Percentiles rank a stretch among this genome's conserved stretches.
These are phyloP conservation scores for Macrobrachium rosenbergii DNA, from an alignment of 1,140 invertebrate species.

Conservation along the genomic window DNA sequence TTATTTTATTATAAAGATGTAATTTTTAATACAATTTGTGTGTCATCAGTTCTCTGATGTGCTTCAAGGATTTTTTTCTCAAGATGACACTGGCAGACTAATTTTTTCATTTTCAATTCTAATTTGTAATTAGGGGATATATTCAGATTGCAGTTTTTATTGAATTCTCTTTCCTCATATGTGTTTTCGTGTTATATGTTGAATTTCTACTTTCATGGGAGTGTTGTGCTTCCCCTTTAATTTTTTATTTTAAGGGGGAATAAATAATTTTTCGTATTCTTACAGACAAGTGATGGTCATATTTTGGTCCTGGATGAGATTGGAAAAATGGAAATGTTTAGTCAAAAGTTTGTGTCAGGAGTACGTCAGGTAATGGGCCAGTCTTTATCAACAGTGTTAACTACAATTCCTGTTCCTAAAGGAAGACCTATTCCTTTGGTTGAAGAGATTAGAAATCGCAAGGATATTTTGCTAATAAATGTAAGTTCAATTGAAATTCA, in stretches of 20 bases:
- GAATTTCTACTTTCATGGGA: no score
- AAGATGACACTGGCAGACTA: no score
- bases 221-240: no score
- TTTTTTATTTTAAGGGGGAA: no score
- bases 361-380: constrained; percentile 66
- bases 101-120: no score
- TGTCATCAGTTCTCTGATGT: no score
- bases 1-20: no score
- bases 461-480: constrained; percentile 33
- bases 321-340: constrained; percentile 80
- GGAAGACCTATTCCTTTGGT: constrained; percentile 50
- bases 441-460: constrained; percentile 36
- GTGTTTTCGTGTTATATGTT: background rate
- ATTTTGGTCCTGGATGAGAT: constrained; percentile 77
- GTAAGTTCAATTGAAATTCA: constrained; percentile 9
- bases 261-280: background rate
- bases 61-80: no score
- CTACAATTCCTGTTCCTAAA: constrained; percentile 39
- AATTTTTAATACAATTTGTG: no score
- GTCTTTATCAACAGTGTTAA: constrained; percentile 9
- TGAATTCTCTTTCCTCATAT: no score
- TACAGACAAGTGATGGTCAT: constrained; percentile 35
- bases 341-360: constrained; percentile 72
- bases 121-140: no score
- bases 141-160: no score